These are phyloP conservation scores for Phalacrocorax aristotelis DNA, from an alignment of 2,113 vertebrate species.

Conservation along the genomic window DNA sequence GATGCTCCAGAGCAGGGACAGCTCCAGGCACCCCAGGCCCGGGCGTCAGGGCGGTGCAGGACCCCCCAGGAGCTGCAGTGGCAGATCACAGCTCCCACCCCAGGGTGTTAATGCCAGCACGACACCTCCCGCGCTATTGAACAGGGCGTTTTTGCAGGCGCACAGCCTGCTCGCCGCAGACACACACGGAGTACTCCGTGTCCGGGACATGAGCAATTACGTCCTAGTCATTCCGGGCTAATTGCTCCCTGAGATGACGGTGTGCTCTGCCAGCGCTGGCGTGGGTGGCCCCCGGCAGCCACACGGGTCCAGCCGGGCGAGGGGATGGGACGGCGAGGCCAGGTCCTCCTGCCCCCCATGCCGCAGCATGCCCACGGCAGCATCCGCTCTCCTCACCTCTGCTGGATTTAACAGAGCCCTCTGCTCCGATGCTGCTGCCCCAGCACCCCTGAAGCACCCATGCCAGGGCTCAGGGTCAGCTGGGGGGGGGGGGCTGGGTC, in stretches of 20 bases:
- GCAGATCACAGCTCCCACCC: neutral
- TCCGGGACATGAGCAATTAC: neutral
- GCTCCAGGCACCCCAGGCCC: neutral
- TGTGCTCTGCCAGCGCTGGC: neutral
- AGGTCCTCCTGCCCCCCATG: neutral
- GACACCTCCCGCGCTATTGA: accelerated
- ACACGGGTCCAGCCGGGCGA: accelerated
- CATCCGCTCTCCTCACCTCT: neutral
- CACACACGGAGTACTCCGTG: accelerated
- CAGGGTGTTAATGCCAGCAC: accelerated
- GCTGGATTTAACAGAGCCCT: neutral
- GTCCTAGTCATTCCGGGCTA: neutral
- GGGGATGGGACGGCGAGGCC: neutral
- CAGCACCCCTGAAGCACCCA: neutral
- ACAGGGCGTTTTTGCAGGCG: neutral
- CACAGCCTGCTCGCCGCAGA: neutral
- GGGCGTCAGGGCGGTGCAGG: neutral
- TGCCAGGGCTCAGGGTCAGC: neutral
- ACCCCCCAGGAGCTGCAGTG: neutral
- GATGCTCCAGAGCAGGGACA: neutral
- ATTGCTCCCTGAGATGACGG: accelerated
- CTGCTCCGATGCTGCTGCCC: neutral
- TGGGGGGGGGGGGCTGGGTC: accelerated
- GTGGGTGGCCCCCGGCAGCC: neutral
- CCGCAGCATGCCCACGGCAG: accelerated